Evolutionary conservation across 2,888 invertebrate genomes (phyloP).

Genomic region (Drosophila barbarae): DNA sequence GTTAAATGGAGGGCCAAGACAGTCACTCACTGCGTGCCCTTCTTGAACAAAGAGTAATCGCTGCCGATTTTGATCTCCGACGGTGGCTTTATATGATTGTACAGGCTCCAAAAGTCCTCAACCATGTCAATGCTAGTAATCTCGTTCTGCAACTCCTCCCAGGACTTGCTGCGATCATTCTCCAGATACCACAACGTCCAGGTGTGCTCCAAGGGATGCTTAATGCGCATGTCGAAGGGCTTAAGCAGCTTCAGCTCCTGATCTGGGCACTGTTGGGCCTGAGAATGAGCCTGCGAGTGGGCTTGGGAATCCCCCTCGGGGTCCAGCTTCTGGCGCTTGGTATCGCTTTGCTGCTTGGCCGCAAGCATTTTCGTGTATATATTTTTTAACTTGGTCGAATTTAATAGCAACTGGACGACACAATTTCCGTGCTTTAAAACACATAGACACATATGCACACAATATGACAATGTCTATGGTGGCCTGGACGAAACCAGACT

Average conservation of each 20-base stretch:
- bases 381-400: slow-evolving; percentile 16
- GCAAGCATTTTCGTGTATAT: slow-evolving; percentile 10
- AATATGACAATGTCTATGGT: slow-evolving; percentile 39
- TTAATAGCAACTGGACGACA: slow-evolving; percentile 10
- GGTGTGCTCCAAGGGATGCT: slow-evolving; percentile 94
- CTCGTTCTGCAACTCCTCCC: slow-evolving; percentile 95
- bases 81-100: slow-evolving; percentile 91
- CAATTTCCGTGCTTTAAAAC: slow-evolving; percentile 32
- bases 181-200: slow-evolving; percentile 99
- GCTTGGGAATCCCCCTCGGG: slow-evolving; percentile 36
- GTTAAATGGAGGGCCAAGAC: not conserved
- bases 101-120: slow-evolving; percentile 98
- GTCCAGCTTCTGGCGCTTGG: slow-evolving; percentile 36
- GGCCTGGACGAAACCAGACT: slow-evolving; percentile 27
- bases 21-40: slow-evolving; percentile 79
- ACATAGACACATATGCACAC: slow-evolving; percentile 17
- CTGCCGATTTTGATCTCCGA: slow-evolving; percentile 88
- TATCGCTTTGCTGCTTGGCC: slow-evolving; percentile 36
- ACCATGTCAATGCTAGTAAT: slow-evolving; percentile 96
- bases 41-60: slow-evolving; percentile 89
- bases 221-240: slow-evolving; percentile 80
- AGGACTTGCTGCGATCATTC: slow-evolving; percentile 89
- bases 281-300: slow-evolving; percentile 4
- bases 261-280: slow-evolving; percentile 18
- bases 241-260: slow-evolving; percentile 28